A percentile compares a stretch with the other conserved stretches of the same genome.
Evolutionary conservation across 2,797 vertebrate genomes (phyloP).

Genomic region (Silurus lanzhouensis): DNA sequence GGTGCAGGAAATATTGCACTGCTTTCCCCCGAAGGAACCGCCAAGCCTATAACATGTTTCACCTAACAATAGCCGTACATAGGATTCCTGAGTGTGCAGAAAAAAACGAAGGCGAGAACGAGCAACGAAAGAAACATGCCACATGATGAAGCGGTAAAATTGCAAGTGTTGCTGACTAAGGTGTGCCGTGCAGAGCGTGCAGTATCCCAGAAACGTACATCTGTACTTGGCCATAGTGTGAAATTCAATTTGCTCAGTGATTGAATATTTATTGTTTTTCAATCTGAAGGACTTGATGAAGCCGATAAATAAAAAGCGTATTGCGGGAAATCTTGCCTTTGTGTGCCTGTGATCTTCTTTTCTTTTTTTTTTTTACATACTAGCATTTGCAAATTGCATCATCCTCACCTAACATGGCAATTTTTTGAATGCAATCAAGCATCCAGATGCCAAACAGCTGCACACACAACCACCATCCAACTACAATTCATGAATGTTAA

Average conservation of each 20-base stretch:
- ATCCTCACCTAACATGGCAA: neutral
- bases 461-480: neutral
- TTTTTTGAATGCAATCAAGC: neutral
- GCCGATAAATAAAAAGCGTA: constrained; percentile 17
- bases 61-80: neutral
- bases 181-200: constrained; percentile 50
- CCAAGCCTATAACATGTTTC: neutral
- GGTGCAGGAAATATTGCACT: neutral
- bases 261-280: constrained; percentile 23
- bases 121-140: neutral
- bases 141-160: constrained; percentile 42
- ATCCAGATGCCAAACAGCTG: neutral
- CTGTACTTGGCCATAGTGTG: constrained; percentile 38
- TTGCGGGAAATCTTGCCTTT: neutral
- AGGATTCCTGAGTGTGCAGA: neutral
- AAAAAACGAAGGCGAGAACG: neutral
- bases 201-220: constrained; percentile 40
- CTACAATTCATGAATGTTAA: neutral
- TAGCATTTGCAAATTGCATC: neutral
- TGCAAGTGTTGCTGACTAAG: constrained; percentile 62
- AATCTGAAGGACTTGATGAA: constrained; percentile 28
- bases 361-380: neutral
- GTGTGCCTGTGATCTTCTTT: neutral
- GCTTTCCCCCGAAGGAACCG: neutral
- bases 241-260: constrained; percentile 18